Evolutionary conservation across 1,140 invertebrate genomes (phyloP).

Genomic region (Rhopalosiphum padi): DNA sequence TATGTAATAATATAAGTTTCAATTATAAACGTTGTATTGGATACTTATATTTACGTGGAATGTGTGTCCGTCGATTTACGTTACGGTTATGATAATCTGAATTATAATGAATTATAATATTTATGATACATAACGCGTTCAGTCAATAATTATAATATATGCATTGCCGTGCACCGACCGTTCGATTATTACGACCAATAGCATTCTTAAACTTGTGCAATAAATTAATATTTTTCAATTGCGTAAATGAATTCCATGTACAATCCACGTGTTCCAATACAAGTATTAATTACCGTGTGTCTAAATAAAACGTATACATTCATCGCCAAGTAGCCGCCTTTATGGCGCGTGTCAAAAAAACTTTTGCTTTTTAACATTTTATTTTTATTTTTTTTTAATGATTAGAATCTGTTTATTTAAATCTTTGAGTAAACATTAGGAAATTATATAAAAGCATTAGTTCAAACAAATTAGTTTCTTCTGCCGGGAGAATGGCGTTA

Average conservation of each 20-base stretch:
- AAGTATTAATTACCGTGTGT: neutral
- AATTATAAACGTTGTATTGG: neutral
- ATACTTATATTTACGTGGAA: neutral
- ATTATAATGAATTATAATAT: too few relatives aligned
- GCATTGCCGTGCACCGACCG: neutral
- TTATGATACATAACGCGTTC: neutral
- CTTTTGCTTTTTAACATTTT: neutral
- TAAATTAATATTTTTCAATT: neutral
- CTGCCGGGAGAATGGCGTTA: neutral
- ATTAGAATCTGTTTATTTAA: neutral
- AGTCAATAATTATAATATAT: neutral
- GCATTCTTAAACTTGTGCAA: neutral
- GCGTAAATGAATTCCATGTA: neutral
- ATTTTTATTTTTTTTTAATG: neutral
- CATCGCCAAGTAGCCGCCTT: neutral
- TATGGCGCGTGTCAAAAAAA: neutral
- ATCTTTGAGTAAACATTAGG: neutral
- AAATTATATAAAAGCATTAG: neutral
- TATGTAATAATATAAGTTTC: neutral
- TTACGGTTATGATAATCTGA: too few relatives aligned
- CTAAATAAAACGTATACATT: neutral
- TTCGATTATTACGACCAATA: constrained; percentile 12
- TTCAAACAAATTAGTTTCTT: neutral
- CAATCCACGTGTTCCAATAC: neutral
- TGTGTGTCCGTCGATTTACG: neutral